phyloP scores from a whole-genome alignment of 35 echinoderm and acorn worm species.

The Strongylocentrotus purpuratus region DNA sequence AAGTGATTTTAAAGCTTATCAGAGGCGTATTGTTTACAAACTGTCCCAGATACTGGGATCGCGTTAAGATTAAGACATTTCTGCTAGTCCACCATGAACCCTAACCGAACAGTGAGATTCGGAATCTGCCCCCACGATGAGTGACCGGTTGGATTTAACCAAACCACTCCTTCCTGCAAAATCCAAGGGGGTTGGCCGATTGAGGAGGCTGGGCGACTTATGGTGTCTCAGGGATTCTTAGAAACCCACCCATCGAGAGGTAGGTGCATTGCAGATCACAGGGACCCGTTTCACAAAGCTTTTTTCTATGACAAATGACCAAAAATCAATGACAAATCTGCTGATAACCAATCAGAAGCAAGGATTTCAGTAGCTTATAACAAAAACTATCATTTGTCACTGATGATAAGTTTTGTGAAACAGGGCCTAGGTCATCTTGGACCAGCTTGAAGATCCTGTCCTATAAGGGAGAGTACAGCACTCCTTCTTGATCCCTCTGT shows the following conservation, averaged over 20 bases:
- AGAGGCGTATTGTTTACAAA: constrained; percentile 5
- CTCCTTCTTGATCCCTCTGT: background rate
- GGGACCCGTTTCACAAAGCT: no score
- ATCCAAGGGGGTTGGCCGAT: background rate
- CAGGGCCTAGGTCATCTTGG: background rate
- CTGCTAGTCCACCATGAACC: background rate
- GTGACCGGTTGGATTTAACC: background rate
- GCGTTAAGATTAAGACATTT: background rate
- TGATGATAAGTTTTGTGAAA: no score
- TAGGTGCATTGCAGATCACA: background rate
- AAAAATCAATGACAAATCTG: no score
- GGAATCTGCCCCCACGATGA: background rate
- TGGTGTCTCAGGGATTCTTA: background rate
- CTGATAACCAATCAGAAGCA: no score
- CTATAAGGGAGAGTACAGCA: background rate
- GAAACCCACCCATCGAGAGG: background rate
- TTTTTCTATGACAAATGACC: no score
- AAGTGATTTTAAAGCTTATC: constrained; percentile 9
- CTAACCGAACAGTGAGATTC: background rate
- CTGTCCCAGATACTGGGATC: background rate
- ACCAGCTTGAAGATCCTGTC: background rate
- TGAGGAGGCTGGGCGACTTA: background rate
- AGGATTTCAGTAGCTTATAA: no score
- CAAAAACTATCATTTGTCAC: no score
- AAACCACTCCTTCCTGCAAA: constrained; percentile 2